Evolutionary conservation across 1,140 invertebrate species (phyloP).

Genomic region (Pseudomyrmex sp.): DNA sequence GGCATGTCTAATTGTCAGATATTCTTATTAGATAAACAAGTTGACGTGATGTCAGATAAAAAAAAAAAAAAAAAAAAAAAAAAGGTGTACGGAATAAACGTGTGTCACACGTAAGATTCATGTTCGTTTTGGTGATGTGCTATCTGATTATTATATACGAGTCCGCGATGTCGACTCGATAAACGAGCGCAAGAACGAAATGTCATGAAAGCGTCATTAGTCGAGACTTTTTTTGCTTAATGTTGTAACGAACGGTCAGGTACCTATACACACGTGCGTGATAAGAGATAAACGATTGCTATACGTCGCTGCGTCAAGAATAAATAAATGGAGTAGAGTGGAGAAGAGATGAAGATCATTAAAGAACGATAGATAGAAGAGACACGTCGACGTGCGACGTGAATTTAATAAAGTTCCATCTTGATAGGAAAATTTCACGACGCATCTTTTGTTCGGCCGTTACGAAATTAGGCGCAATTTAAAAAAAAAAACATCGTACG

Average conservation of each 20-base stretch:
- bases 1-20: too few relatives aligned
- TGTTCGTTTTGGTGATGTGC: conserved; percentile 4
- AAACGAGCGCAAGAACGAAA: background rate
- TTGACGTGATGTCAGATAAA: too few relatives aligned
- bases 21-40: too few relatives aligned
- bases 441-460: too few relatives aligned
- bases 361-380: background rate
- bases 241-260: background rate
- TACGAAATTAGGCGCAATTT: too few relatives aligned
- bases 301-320: too few relatives aligned
- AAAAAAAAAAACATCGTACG: too few relatives aligned
- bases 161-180: background rate
- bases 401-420: background rate
- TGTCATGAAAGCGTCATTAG: conserved; percentile 24
- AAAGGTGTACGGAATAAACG: too few relatives aligned
- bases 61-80: too few relatives aligned
- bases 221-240: conserved; percentile 16
- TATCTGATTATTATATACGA: conserved; percentile 5
- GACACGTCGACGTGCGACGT: background rate
- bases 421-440: background rate
- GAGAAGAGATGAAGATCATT: background rate
- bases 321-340: conserved; percentile 8
- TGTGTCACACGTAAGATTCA: background rate
- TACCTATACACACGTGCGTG: background rate
- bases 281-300: conserved; percentile 22